phyloP scores from a whole-genome alignment of 1,140 invertebrate genomes.

The Anastrepha obliqua region DNA sequence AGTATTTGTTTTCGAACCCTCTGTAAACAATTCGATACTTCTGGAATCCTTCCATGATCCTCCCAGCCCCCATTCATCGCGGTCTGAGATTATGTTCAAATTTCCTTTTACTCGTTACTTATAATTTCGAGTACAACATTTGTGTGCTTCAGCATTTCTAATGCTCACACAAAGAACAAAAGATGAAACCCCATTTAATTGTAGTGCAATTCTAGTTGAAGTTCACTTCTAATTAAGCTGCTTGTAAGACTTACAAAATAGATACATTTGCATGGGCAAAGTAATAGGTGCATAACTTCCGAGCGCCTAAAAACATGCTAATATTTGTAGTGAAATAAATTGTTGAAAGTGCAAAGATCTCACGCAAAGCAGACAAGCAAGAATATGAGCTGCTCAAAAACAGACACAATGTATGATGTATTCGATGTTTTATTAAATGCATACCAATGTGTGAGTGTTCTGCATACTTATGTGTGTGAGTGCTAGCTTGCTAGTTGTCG shows the following conservation, averaged over 20 bases:
- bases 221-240: constrained; percentile 36
- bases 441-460: background rate
- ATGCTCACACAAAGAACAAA: background rate
- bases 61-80: no score
- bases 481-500: background rate
- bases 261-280: background rate
- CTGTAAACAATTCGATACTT: no score
- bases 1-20: no score
- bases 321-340: constrained; percentile 43
- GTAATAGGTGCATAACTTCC: background rate
- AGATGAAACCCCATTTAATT: background rate
- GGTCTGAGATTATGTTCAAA: no score
- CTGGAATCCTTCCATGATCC: no score
- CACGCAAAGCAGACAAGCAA: background rate
- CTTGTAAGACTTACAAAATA: constrained; percentile 3
- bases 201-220: background rate
- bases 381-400: constrained; percentile 4
- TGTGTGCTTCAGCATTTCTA: no score
- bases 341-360: background rate
- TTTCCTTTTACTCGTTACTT: no score
- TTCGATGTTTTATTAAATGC: background rate
- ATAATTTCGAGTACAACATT: no score
- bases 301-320: constrained; percentile 31
- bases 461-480: background rate
- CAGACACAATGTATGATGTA: constrained; percentile 32